Base-by-base conservation (phyloP, 1,140 invertebrate species). In the Oryzaephilus surinamensis region DNA sequence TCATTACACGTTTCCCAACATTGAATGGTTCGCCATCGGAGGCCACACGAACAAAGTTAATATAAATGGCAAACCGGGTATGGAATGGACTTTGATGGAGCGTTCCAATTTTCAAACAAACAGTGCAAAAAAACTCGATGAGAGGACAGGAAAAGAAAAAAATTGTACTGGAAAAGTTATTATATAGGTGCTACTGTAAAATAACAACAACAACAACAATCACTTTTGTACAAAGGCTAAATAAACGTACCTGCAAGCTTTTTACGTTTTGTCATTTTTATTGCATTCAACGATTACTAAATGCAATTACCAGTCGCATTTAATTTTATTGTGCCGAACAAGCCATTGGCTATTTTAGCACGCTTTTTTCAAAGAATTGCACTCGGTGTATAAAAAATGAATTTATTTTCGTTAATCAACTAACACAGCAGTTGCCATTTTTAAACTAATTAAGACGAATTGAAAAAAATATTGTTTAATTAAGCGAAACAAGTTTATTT, bases 1-100 rank as follows among this genome's bases (percentile, higher is more conserved):
- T 36, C 33, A 26, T 36, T 36, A 36, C 21, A 36, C 20, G 33
- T 10, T 21, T 36, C 28, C 33, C 33, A 26, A 26, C 21, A 36
- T 26, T 26, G 33, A 36, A 36, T 36, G 20, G 33, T 26, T 36
- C 33, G 33, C 33, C 23, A 36, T 36, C 33, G 33, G 33, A 36
- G n/a, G n/a, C 33, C 28, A 27, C 33, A 36, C 41, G 26, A 37
- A 36, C 41, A 37, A 43, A 43, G 41, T 43, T 43, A 35, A 43
- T 36, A 43, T 43, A 43, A 43, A 43, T 43, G n/a, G n/a, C 20
- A 34, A 21, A 21, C 39, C 27, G 27, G 32, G 32, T 30, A 32
- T 43, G 20, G 34, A 37, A 11, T 12, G 8, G 41, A 43, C 41
- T 43, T 43, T 43, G 41, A 43, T 43, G 27, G 34, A 43, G 30